These are phyloP conservation scores for Rhysida immarginata DNA, from an alignment of 1,140 invertebrate species.

Conservation along the genomic window DNA sequence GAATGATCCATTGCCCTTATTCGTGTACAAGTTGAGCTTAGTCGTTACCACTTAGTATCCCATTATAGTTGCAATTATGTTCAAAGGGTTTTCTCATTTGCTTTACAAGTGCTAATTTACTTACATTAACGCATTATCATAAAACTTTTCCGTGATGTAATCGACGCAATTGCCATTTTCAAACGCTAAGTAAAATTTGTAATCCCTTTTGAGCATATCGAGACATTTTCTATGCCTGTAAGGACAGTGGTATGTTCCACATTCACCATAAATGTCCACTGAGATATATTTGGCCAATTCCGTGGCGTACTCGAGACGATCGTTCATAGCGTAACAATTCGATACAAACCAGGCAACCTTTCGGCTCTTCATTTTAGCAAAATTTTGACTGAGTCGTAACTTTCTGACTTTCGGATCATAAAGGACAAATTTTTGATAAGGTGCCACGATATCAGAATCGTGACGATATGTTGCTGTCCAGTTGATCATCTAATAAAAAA, in stretches of 20 bases:
- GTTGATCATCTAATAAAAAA: too few species aligned
- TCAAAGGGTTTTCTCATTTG: too few species aligned
- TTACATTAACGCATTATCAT: too few species aligned
- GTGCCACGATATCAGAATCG: slow-evolving; percentile 88
- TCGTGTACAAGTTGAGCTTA: too few species aligned
- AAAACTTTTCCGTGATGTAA: slow-evolving; percentile 35
- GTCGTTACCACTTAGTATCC: too few species aligned
- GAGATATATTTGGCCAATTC: slow-evolving; percentile 30
- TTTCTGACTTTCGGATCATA: slow-evolving; percentile 49
- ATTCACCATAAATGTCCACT: slow-evolving; percentile 37
- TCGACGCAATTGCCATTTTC: slow-evolving; percentile 34
- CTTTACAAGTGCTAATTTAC: too few species aligned
- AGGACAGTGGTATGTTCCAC: slow-evolving; percentile 24
- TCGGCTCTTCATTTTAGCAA: slow-evolving; percentile 11
- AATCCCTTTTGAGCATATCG: slow-evolving; percentile 78
- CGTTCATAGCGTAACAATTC: slow-evolving; percentile 30
- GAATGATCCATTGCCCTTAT: too few species aligned
- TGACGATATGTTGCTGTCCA: slow-evolving; percentile 52
- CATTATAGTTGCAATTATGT: too few species aligned
- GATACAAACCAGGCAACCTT: slow-evolving; percentile 33
- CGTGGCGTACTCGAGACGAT: slow-evolving; percentile 27
- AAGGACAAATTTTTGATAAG: slow-evolving; percentile 88
- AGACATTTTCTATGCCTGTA: slow-evolving; percentile 53
- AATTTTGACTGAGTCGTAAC: slow-evolving; percentile 37
- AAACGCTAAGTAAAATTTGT: slow-evolving; percentile 38